Conservation (phyloP, 1,140 invertebrate species). For the Amphibalanus amphitrite region DNA sequence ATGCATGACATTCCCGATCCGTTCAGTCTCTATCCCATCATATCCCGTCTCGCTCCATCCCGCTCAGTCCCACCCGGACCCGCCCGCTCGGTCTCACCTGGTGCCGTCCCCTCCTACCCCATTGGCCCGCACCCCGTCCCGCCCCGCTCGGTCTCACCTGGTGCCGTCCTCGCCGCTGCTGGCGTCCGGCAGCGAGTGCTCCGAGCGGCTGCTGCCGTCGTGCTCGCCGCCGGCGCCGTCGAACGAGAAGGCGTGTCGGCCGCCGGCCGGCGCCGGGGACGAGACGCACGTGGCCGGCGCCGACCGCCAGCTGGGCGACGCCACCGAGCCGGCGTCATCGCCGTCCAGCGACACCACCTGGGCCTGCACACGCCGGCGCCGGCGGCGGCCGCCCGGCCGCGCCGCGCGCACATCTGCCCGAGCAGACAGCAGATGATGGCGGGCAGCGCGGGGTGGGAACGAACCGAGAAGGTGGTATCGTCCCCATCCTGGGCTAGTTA, state of each 20-base stretch:
- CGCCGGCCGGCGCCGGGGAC: constrained; percentile 12
- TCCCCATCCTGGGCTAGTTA: too few relatives aligned
- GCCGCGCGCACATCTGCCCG: background rate
- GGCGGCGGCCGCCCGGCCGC: too few relatives aligned
- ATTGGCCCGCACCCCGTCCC: too few relatives aligned
- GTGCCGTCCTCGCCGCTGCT: background rate
- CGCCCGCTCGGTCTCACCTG: too few relatives aligned
- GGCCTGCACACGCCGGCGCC: background rate
- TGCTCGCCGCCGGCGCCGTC: constrained; percentile 11
- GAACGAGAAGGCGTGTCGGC: constrained; percentile 9
- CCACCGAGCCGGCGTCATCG: background rate
- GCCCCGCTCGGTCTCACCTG: too few relatives aligned
- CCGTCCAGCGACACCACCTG: background rate
- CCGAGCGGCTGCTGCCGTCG: constrained; percentile 1
- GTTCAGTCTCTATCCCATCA: too few relatives aligned
- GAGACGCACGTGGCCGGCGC: constrained; percentile 15
- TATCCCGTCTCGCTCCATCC: too few relatives aligned
- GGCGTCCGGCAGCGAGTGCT: background rate
- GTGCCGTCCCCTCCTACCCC: too few relatives aligned
- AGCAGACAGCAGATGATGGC: too few relatives aligned
- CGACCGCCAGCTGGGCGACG: background rate
- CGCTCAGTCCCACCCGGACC: too few relatives aligned
- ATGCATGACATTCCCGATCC: too few relatives aligned
- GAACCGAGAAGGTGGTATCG: too few relatives aligned
- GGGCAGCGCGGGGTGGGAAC: constrained; percentile 27